Percentiles rank a stretch among this genome's conserved stretches.
These are phyloP conservation scores for Hemaris fuciformis DNA, from an alignment of 2,888 invertebrate species.

Conservation along the genomic window DNA sequence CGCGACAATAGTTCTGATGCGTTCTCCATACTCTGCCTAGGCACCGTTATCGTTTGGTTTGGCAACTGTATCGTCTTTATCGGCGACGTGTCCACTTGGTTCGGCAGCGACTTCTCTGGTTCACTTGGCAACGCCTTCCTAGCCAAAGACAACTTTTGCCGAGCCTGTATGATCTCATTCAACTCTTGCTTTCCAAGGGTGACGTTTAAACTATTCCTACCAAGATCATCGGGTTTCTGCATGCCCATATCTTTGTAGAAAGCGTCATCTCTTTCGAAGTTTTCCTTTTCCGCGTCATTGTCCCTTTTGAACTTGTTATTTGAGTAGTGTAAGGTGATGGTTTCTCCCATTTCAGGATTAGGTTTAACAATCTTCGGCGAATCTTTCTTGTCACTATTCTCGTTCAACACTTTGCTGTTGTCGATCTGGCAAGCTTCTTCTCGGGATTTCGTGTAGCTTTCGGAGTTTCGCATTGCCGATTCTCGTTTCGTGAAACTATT, in stretches of 20 bases:
- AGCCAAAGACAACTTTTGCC: conserved; percentile 70
- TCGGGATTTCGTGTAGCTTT: conserved; percentile 68
- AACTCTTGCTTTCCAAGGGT: conserved; percentile 72
- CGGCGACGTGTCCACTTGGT: conserved; percentile 51
- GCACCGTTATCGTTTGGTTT: conserved; percentile 71
- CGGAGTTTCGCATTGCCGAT: conserved; percentile 54
- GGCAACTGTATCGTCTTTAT: conserved; percentile 69
- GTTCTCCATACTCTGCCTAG: conserved; percentile 68
- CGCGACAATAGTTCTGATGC: conserved; percentile 68
- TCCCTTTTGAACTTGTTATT: conserved; percentile 62
- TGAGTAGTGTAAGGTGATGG: conserved; percentile 67
- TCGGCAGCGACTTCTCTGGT: conserved; percentile 47
- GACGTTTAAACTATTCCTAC: conserved; percentile 61
- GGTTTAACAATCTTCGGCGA: conserved; percentile 41
- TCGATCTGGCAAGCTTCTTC: conserved; percentile 72
- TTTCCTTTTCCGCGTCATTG: conserved; percentile 71
- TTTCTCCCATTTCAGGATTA: conserved; percentile 58
- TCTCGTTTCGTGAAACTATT: conserved; percentile 64
- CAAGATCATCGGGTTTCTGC: conserved; percentile 51
- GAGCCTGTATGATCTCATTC: conserved; percentile 73
- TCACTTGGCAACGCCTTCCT: conserved; percentile 66
- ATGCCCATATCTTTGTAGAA: conserved; percentile 70
- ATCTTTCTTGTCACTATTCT: conserved; percentile 63
- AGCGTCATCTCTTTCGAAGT: conserved; percentile 68
- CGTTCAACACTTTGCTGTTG: conserved; percentile 61